Conservation (phyloP, 1,140 invertebrate species). For the Pseudachorutes palmiensis region DNA sequence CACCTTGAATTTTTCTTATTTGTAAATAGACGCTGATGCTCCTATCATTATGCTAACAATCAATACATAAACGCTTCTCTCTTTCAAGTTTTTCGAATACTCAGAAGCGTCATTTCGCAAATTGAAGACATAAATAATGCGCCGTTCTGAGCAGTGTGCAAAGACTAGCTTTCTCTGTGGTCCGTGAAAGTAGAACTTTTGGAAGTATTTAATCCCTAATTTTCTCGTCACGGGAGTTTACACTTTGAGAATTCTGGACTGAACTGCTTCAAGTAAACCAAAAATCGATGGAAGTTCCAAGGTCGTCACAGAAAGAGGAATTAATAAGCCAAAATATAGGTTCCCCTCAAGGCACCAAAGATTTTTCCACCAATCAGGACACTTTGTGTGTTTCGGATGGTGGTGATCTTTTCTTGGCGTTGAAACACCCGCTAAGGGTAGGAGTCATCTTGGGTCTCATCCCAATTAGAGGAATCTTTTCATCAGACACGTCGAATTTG, state of each 20-base stretch:
- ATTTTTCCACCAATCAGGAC: background rate
- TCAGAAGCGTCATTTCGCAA: no score
- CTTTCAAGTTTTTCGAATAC: no score
- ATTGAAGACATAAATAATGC: no score
- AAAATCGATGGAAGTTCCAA: background rate
- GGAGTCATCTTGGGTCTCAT: slow-evolving; percentile 23
- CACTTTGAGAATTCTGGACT: background rate
- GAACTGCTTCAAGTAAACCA: background rate
- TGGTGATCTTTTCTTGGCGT: slow-evolving; percentile 22
- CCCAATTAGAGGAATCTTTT: slow-evolving; percentile 15
- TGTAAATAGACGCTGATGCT: no score
- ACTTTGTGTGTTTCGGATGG: no score
- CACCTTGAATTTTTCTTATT: no score
- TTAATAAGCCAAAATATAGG: background rate
- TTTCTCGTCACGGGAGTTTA: background rate
- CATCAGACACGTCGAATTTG: background rate
- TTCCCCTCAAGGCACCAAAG: background rate
- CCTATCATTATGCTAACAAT: no score
- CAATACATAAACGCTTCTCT: no score
- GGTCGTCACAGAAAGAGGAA: background rate
- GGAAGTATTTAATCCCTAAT: background rate
- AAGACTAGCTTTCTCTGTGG: no score
- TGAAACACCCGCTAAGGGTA: slow-evolving; percentile 21
- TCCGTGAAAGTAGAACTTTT: background rate
- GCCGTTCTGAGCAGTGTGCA: no score